These are phyloP conservation scores for Gallinago jamesoni DNA, from an alignment of 2,113 vertebrate genomes.

Conservation along the genomic window DNA sequence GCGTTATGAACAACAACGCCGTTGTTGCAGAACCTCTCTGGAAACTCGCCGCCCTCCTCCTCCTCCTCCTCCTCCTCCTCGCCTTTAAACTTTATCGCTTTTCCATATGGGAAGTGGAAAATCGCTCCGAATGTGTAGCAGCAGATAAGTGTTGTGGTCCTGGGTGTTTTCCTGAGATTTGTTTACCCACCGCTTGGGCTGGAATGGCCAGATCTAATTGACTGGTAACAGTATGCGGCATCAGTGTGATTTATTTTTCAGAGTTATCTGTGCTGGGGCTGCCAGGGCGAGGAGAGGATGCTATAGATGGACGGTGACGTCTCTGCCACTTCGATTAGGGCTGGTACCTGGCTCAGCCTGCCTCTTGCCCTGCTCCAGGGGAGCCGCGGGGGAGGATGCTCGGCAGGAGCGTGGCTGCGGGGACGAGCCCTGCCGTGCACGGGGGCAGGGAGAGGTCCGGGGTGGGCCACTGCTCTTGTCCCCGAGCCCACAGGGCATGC, in stretches of 20 bases:
- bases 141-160: constrained; percentile 70
- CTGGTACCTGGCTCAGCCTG: constrained; percentile 61
- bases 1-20: constrained; percentile 57
- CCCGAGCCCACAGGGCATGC: not conserved
- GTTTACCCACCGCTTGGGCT: constrained; percentile 70
- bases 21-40: not conserved
- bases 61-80: not conserved
- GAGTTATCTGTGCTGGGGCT: not conserved
- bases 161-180: constrained; percentile 69
- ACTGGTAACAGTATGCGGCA: constrained; percentile 68
- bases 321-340: constrained; percentile 81
- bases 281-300: constrained; percentile 52
- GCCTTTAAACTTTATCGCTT: constrained; percentile 67
- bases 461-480: accelerated
- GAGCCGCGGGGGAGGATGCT: not conserved
- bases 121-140: constrained; percentile 69
- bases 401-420: not conserved
- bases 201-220: constrained; percentile 72
- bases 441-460: not conserved
- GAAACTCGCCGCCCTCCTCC: constrained; percentile 26
- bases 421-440: accelerated
- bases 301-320: constrained; percentile 78
- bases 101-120: constrained; percentile 62
- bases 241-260: not conserved
- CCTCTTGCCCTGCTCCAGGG: constrained; percentile 64